A percentile compares a stretch with the other conserved stretches of the same genome.
Evolutionary conservation across 2,797 vertebrate genomes (phyloP).

Genomic region (Salarias fasciatus): DNA sequence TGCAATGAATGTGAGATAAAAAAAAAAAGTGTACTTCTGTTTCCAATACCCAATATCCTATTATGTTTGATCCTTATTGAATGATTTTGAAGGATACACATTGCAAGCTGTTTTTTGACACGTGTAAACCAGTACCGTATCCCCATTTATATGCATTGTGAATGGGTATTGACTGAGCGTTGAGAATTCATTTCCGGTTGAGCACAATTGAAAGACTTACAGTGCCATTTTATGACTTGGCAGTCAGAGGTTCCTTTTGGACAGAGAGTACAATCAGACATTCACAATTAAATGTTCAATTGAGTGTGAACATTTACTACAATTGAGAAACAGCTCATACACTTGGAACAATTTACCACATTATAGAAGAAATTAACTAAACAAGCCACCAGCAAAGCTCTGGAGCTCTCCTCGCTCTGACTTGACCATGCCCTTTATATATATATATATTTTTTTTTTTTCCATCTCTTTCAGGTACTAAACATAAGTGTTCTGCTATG

Average conservation of each 20-base stretch:
- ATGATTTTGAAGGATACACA: too few relatives aligned
- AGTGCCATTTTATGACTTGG: constrained; percentile 51
- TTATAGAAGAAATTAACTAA: constrained; percentile 48
- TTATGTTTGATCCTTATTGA: too few relatives aligned
- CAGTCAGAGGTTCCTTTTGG: constrained; percentile 60
- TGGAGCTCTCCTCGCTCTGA: too few relatives aligned
- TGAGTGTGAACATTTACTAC: constrained; percentile 58
- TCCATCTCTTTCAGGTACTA: constrained; percentile 47
- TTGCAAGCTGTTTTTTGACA: too few relatives aligned
- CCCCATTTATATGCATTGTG: constrained; percentile 39
- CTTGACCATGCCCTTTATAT: constrained; percentile 58
- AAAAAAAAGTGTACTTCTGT: too few relatives aligned
- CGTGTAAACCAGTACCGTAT: constrained; percentile 11
- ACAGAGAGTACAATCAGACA: constrained; percentile 58
- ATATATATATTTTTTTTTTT: too few relatives aligned
- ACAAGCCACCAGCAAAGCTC: constrained; percentile 51
- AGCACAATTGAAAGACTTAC: constrained; percentile 47
- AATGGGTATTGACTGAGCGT: constrained; percentile 55
- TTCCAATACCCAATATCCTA: too few relatives aligned
- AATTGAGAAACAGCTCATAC: constrained; percentile 35
- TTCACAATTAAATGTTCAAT: constrained; percentile 67
- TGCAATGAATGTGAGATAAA: too few relatives aligned
- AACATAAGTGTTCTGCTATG: constrained; percentile 57
- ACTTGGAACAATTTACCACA: constrained; percentile 27
- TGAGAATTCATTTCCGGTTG: constrained; percentile 55